phyloP scores from a whole-genome alignment of 2,888 invertebrate species.

The Salpingus planirostris region DNA sequence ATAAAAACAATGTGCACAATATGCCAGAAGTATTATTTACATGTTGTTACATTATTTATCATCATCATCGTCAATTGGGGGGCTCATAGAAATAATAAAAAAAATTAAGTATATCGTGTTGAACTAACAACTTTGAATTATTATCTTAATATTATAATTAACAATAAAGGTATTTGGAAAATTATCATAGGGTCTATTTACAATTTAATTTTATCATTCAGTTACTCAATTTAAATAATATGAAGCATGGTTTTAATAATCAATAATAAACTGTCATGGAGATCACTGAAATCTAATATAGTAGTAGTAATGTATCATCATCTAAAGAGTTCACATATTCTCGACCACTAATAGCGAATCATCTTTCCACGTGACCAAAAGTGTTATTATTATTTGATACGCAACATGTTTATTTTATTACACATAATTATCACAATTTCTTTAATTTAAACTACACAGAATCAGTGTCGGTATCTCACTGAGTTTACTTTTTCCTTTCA shows the following conservation, averaged over 20 bases:
- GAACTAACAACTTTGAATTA: too few relatives aligned
- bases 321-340: constrained; percentile 24
- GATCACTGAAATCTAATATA: constrained; percentile 32
- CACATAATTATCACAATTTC: constrained; percentile 35
- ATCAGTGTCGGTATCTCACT: not conserved
- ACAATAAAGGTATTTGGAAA: too few relatives aligned
- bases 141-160: too few relatives aligned
- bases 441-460: constrained; percentile 21
- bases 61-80: too few relatives aligned
- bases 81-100: constrained; percentile 6
- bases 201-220: constrained; percentile 13
- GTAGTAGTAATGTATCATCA: not conserved
- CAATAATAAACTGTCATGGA: constrained; percentile 34
- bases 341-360: too few relatives aligned
- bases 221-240: constrained; percentile 20
- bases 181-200: too few relatives aligned
- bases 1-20: constrained; percentile 31
- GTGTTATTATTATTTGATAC: too few relatives aligned
- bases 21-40: constrained; percentile 21
- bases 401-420: constrained; percentile 26
- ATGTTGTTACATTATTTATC: constrained; percentile 7
- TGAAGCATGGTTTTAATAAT: constrained; percentile 18
- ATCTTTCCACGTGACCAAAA: too few relatives aligned
- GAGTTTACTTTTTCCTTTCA: not conserved
- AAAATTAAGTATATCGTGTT: too few relatives aligned